Percentiles rank a stretch among this genome's conserved stretches.
Conservation (phyloP, 1,140 invertebrate genomes). For the Brachionus rubens region DNA sequence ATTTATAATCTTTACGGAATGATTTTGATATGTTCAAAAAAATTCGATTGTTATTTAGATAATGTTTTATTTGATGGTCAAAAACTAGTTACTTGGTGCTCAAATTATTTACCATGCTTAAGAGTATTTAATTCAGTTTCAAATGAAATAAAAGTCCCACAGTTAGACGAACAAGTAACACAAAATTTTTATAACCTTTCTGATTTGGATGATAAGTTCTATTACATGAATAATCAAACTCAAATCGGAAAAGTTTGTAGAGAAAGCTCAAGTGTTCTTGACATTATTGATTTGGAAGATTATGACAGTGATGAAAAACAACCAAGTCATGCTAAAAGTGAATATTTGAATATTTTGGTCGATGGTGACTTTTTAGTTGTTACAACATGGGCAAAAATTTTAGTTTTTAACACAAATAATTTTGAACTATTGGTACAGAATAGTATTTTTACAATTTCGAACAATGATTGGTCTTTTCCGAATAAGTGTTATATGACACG, state of each 20-base stretch:
- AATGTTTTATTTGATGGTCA: background rate
- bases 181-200: background rate
- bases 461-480: background rate
- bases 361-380: background rate
- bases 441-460: background rate
- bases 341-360: background rate
- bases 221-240: constrained; percentile 6
- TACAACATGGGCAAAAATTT: constrained; percentile 19
- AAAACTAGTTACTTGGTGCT: background rate
- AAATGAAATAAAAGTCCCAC: background rate
- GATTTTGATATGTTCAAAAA: background rate
- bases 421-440: constrained; percentile 14
- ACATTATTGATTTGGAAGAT: background rate
- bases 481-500: constrained; percentile 4
- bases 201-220: background rate
- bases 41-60: background rate
- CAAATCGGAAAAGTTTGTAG: constrained; percentile 4
- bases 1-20: background rate
- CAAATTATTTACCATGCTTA: background rate
- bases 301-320: background rate
- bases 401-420: background rate
- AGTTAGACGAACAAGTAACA: background rate
- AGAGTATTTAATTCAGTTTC: background rate
- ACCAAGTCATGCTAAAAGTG: background rate
- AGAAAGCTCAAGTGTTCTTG: background rate